These are phyloP conservation scores for Pammene fasciana DNA, from an alignment of 2,888 invertebrate genomes.

Conservation along the genomic window DNA sequence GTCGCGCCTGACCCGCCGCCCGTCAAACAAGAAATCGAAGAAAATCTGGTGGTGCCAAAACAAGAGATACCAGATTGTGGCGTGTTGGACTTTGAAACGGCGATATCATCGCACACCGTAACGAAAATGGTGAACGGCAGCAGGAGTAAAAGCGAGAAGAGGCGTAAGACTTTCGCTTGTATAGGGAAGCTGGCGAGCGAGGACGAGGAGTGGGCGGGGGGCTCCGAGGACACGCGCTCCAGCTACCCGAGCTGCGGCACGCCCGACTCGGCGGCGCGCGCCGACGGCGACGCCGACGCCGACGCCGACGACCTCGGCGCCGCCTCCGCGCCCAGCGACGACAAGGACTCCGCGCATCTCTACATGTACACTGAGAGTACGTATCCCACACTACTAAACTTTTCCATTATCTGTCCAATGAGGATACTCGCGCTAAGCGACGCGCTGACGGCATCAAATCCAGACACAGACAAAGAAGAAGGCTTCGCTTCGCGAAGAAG, in stretches of 20 bases:
- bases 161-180: conserved; percentile 55
- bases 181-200: conserved; percentile 62
- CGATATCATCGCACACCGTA: conserved; percentile 73
- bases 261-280: conserved; percentile 63
- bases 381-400: conserved; percentile 48
- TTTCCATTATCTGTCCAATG: too few species aligned
- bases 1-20: background rate
- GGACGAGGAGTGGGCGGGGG: conserved; percentile 69
- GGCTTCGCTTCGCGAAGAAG: too few species aligned
- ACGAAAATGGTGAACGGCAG: conserved; percentile 59
- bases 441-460: too few species aligned
- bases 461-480: too few species aligned
- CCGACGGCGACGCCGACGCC: conserved; percentile 55
- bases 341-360: conserved; percentile 65
- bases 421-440: too few species aligned
- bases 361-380: conserved; percentile 73
- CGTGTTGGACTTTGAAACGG: conserved; percentile 67
- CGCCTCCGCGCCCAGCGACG: conserved; percentile 54
- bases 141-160: conserved; percentile 54
- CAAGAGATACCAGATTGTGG: conserved; percentile 48
- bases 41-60: conserved; percentile 43
- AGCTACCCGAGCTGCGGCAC: conserved; percentile 72
- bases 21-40: conserved; percentile 36
- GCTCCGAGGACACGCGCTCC: conserved; percentile 74
- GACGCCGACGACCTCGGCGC: conserved; percentile 53